Evolutionary conservation across 2,888 invertebrate species (phyloP).

Genomic region (Oscheius myriophilus): DNA sequence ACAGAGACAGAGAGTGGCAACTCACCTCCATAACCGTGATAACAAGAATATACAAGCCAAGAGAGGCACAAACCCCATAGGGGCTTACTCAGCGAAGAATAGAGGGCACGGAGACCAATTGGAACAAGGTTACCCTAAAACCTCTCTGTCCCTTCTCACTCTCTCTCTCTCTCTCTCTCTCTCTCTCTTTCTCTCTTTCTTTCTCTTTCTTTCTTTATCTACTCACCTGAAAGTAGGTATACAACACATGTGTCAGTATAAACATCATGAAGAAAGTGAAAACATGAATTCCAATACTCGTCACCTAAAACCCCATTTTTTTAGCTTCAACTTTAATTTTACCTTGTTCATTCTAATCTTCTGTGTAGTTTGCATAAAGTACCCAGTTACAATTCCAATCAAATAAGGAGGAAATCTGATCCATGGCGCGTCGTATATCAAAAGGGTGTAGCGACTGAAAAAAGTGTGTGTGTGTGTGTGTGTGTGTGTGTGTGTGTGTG

Average conservation of each 20-base stretch:
- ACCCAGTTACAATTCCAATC: conserved; percentile 14
- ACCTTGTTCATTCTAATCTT: conserved; percentile 18
- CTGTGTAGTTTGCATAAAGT: conserved; percentile 22
- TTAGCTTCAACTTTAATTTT: neutral
- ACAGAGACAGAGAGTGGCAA: neutral
- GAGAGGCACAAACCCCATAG: conserved; percentile 13
- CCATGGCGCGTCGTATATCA: conserved; percentile 25
- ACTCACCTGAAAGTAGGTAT: conserved; percentile 10
- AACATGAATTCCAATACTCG: neutral
- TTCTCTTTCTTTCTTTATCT: neutral
- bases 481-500: neutral
- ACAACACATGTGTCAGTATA: conserved; percentile 7
- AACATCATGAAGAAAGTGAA: conserved; percentile 8
- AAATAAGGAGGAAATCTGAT: conserved; percentile 22
- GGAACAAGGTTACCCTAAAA: conserved; percentile 18
- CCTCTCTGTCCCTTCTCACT: too few species aligned
- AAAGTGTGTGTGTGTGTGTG: neutral
- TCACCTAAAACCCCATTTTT: neutral
- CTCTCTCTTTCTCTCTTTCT: too few species aligned
- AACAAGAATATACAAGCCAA: conserved; percentile 12
- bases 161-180: neutral
- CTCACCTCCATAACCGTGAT: conserved; percentile 14
- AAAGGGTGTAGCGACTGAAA: conserved; percentile 6
- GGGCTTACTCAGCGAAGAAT: conserved; percentile 16
- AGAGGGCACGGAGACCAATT: conserved; percentile 2